Evolutionary conservation across 2,888 invertebrate genomes (phyloP).

Genomic region (Himalopsyche tibetana): DNA sequence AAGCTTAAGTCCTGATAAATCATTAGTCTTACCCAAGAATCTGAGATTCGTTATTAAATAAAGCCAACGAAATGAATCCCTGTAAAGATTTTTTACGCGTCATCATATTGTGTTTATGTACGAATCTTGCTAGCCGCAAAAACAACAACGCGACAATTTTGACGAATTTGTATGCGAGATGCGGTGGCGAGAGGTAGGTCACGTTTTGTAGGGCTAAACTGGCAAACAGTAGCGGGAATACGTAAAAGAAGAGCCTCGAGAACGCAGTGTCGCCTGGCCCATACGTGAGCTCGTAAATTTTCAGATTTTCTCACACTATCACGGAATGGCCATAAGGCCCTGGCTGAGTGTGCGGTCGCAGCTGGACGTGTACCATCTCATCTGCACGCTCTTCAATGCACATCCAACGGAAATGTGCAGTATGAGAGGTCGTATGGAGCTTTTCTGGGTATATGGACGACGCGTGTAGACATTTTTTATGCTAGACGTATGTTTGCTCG

Average conservation of each 20-base stretch:
- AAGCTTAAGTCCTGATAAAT: neutral
- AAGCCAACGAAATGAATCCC: neutral
- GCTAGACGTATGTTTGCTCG: neutral
- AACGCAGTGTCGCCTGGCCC: slow-evolving; percentile 37
- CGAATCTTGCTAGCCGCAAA: neutral
- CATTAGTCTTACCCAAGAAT: neutral
- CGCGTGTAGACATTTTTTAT: slow-evolving; percentile 35
- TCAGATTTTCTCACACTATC: slow-evolving; percentile 52
- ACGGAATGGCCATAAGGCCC: slow-evolving; percentile 47
- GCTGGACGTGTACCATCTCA: slow-evolving; percentile 35
- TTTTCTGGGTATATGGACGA: slow-evolving; percentile 21
- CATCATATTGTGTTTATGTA: slow-evolving; percentile 11
- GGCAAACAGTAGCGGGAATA: slow-evolving; percentile 57
- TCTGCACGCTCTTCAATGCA: slow-evolving; percentile 29
- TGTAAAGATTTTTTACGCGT: neutral
- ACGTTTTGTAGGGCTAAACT: slow-evolving; percentile 58
- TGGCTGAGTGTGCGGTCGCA: slow-evolving; percentile 15
- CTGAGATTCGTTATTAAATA: neutral
- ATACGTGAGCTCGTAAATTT: slow-evolving; percentile 50
- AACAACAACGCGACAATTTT: slow-evolving; percentile 51
- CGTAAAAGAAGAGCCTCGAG: slow-evolving; percentile 36
- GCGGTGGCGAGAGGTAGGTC: slow-evolving; percentile 47
- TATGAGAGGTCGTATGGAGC: slow-evolving; percentile 14
- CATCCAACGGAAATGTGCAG: slow-evolving; percentile 24
- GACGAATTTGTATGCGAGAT: slow-evolving; percentile 63